Conservation (phyloP, 1,140 invertebrate species). For the Heliconius hewitsoni region DNA sequence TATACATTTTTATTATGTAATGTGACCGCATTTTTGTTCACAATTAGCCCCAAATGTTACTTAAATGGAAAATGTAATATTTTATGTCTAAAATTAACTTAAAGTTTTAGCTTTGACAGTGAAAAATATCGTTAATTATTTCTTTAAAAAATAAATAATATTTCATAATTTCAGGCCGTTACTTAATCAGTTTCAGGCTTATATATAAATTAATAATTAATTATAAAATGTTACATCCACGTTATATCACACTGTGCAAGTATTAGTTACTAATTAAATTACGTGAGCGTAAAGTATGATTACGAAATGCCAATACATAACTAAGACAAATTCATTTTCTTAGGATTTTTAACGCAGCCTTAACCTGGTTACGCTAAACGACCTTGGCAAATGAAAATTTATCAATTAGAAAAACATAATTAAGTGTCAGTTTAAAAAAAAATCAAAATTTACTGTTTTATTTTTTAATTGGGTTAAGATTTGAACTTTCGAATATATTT, state of each 20-base stretch:
- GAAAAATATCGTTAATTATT: not conserved
- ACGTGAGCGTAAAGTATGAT: conserved; percentile 10
- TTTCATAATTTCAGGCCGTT: not conserved
- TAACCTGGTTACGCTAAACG: not conserved
- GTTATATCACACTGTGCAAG: not conserved
- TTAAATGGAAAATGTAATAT: not conserved
- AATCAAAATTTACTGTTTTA: not conserved
- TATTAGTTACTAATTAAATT: conserved; percentile 22
- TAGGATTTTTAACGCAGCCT: not conserved
- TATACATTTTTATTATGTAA: not conserved
- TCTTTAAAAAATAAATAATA: not conserved
- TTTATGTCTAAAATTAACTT: not conserved
- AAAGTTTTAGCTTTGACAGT: not conserved
- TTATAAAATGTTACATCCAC: not conserved
- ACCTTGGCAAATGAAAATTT: not conserved
- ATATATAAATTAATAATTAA: not conserved
- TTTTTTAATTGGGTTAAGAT: not conserved
- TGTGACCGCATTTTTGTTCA: not conserved
- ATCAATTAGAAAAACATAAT: not conserved
- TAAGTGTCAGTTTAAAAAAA: not conserved
- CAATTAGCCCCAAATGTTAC: not conserved
- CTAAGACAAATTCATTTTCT: conserved; percentile 15
- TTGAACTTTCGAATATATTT: too few relatives aligned
- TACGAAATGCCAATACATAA: conserved; percentile 33
- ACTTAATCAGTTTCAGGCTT: not conserved